A percentile compares a stretch with the other conserved stretches of the same genome.
These are phyloP conservation scores for Myzus persicae DNA, from an alignment of 1,140 invertebrate genomes.

Conservation along the genomic window DNA sequence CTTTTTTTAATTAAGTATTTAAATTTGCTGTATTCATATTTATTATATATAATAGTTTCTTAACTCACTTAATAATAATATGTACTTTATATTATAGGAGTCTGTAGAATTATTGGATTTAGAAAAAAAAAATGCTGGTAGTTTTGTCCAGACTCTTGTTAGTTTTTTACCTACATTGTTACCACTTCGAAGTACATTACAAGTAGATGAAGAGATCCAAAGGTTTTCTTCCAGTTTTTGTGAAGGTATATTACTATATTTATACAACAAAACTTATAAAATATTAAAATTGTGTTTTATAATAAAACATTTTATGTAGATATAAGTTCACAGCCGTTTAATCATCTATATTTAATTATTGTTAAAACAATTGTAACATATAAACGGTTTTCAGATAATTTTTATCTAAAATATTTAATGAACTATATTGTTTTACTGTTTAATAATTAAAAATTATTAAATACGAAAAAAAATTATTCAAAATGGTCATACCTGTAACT, in stretches of 20 bases:
- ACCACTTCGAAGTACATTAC: slow-evolving; percentile 75
- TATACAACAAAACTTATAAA: not conserved
- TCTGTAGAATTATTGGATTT: slow-evolving; percentile 68
- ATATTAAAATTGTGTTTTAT: not conserved
- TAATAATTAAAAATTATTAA: not conserved
- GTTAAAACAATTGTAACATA: not conserved
- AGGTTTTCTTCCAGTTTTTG: slow-evolving; percentile 86
- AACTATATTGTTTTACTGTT: not conserved
- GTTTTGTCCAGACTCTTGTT: slow-evolving; percentile 77
- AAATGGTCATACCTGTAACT: no score
- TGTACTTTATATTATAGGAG: slow-evolving; percentile 41
- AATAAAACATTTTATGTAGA: not conserved
- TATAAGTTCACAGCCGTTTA: not conserved
- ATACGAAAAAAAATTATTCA: no score
- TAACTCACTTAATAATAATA: not conserved
- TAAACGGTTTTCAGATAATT: not conserved
- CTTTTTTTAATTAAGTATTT: not conserved
- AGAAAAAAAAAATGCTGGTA: slow-evolving; percentile 79
- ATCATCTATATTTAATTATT: not conserved
- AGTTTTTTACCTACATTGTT: slow-evolving; percentile 77
- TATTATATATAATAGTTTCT: not conserved
- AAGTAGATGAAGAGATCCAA: slow-evolving; percentile 88
- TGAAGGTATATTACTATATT: slow-evolving; percentile 40
- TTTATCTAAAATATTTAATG: not conserved
- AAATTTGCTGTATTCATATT: not conserved